Conservation (phyloP, 2,113 vertebrate species). For the Herpailurus yagouaroundi region DNA sequence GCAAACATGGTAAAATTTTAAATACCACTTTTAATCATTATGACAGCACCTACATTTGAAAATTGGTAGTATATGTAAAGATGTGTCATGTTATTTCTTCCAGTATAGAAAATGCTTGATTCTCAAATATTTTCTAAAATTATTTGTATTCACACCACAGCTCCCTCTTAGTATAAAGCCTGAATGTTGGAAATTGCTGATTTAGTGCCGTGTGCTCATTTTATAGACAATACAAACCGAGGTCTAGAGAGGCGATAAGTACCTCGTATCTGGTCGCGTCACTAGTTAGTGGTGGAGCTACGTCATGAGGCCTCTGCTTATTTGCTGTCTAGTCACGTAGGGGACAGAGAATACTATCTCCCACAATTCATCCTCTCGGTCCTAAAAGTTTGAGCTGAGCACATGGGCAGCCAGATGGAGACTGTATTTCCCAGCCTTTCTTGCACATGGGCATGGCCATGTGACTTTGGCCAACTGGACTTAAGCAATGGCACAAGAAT, state of each 20-base stretch:
- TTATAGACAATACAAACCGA: background rate
- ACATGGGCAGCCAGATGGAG: background rate
- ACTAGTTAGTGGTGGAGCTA: background rate
- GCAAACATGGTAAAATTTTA: background rate
- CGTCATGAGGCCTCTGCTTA: background rate
- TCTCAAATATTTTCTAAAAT: background rate
- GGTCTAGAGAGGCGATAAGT: background rate
- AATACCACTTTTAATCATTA: constrained; percentile 7
- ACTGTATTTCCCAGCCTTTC: background rate
- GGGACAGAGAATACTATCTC: background rate
- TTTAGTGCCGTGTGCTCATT: background rate
- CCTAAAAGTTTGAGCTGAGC: background rate
- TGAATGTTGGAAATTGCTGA: background rate
- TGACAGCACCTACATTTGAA: background rate
- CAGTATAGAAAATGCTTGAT: background rate
- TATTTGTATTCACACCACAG: background rate
- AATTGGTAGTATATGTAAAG: background rate
- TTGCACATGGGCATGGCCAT: background rate
- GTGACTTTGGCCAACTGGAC: background rate
- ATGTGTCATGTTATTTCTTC: background rate
- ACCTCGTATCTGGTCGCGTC: background rate
- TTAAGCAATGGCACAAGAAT: background rate
- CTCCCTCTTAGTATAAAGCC: background rate
- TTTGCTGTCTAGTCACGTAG: background rate
- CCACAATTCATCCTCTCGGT: background rate